Evolutionary conservation across 2,113 vertebrate species (phyloP), one percentile per base, ranked within the genome.

Genomic region (Acrocephalus arundinaceus): DNA sequence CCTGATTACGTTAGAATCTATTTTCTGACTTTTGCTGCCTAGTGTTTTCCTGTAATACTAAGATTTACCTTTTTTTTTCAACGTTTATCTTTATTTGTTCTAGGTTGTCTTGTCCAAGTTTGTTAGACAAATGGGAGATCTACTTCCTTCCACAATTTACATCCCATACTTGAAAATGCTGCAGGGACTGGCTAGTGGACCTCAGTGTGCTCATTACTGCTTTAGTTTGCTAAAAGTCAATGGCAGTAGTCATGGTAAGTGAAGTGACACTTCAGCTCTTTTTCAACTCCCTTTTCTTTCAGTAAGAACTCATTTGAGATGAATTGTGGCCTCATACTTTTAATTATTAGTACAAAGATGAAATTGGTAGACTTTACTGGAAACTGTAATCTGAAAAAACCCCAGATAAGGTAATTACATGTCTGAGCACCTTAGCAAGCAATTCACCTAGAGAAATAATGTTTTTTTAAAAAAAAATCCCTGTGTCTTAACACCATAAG

Each of bases 61-160:
- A 65, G 27, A 41, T 81, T 57, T 70, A 10, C 14, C 4, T 24
- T 59, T 66, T 59, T 51, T 51, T 48, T 68, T 58, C 35, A 95
- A 85, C 30, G 63, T 43, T 77, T 63, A 77, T 55, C 45, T 96
- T 95, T 91, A 91, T 75, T 85, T 97, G 49, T 97, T 97, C 62
- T 92, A 99, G 99, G 99, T 99, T 96, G 99, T 99, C 93, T 97
- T 99, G 92, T 99, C 99, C 48, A 99, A 99, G 96, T 99, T 99
- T 98, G 99, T 99, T 89, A 99, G 99, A 96, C 99, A 99, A 97
- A 99, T 99, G 99, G 99, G 99, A 83, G 99, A 99, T 94, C 98
- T 99, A 41, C 98, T 99, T 94, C 99, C 99, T 52, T 98, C 99
- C 78, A 99, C 99, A 25, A 98, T 99, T 89, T 99, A 99, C 90